Conservation (phyloP, 2,113 vertebrate genomes). For the Dermatemys mawii region DNA sequence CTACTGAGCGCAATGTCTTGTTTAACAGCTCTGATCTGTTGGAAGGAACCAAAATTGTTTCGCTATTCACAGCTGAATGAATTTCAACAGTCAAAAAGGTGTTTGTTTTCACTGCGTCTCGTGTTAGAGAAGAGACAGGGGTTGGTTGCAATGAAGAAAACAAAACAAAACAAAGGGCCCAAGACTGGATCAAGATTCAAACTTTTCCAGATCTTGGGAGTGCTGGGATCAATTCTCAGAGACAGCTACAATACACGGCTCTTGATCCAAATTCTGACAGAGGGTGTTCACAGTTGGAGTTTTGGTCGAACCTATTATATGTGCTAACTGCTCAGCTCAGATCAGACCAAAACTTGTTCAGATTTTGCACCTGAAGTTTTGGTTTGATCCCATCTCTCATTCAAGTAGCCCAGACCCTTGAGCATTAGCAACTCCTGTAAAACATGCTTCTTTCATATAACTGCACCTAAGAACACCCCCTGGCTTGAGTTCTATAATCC, state of each 20-base stretch:
- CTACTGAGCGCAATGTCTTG: neutral
- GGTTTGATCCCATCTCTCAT: neutral
- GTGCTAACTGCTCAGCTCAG: neutral
- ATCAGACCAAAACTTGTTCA: neutral
- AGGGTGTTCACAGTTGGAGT: neutral
- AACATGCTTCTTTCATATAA: neutral
- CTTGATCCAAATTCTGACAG: neutral
- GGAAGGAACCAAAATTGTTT: neutral
- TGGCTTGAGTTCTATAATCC: neutral
- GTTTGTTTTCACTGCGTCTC: neutral
- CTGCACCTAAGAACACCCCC: neutral
- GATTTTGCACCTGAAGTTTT: neutral
- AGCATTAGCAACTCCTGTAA: neutral
- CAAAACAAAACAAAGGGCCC: neutral
- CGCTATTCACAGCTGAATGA: neutral
- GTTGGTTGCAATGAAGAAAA: neutral
- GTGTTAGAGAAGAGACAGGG: neutral
- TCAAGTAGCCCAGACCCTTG: rapidly evolving
- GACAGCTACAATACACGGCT: neutral
- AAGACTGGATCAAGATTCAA: neutral
- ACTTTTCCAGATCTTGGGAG: neutral
- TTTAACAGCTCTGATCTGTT: neutral
- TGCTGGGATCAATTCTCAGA: neutral
- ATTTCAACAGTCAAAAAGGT: conserved; percentile 26
- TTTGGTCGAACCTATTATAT: neutral